These are phyloP conservation scores for Drosophila meridiana DNA, from an alignment of 2,888 invertebrate species.

Conservation along the genomic window DNA sequence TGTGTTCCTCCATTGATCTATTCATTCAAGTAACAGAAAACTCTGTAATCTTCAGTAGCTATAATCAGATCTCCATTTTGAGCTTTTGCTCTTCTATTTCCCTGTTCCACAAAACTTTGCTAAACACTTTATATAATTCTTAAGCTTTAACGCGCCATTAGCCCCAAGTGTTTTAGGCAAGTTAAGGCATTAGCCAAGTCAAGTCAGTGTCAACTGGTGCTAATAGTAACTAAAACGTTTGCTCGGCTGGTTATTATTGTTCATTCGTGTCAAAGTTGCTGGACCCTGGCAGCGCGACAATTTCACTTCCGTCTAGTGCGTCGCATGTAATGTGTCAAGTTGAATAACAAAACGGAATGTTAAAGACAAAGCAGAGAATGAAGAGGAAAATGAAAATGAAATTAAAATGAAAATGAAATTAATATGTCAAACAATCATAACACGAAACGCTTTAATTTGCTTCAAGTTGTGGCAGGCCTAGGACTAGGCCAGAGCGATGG, in stretches of 20 bases:
- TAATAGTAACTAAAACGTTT: conserved; percentile 7
- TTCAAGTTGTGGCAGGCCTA: conserved; percentile 13
- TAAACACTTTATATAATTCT: background rate
- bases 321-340: conserved; percentile 34
- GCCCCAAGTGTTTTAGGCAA: background rate
- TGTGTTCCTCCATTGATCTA: too few species aligned
- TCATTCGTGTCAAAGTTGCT: conserved; percentile 28
- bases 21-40: too few species aligned
- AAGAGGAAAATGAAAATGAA: conserved; percentile 15
- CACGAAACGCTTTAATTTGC: conserved; percentile 29
- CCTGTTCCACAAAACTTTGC: background rate
- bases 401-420: conserved; percentile 31
- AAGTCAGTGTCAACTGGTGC: background rate
- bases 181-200: background rate
- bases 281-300: conserved; percentile 22
- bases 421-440: conserved; percentile 43
- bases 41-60: too few species aligned
- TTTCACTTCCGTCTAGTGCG: conserved; percentile 44
- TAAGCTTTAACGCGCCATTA: background rate
- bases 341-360: conserved; percentile 39
- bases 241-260: conserved; percentile 13
- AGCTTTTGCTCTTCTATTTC: too few species aligned
- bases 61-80: too few species aligned
- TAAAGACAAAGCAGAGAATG: background rate
- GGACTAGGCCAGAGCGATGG: conserved; percentile 48